Evolutionary conservation across 2,113 vertebrate species (phyloP).

Genomic region (Todiramphus saurophagus): DNA sequence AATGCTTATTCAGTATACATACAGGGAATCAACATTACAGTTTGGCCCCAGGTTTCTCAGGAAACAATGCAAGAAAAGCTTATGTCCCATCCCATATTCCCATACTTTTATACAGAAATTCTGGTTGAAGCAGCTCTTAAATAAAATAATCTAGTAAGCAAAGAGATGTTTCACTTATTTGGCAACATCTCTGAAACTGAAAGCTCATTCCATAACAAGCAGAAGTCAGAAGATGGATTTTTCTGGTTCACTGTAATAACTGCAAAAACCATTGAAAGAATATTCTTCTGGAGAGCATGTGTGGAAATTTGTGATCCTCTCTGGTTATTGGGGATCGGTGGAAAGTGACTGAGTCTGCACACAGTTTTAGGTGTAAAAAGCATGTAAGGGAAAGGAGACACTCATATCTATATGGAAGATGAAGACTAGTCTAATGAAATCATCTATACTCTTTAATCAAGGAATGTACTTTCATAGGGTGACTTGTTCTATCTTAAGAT

Average conservation of each 20-base stretch:
- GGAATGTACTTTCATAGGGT: fast-evolving
- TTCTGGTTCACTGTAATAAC: background rate
- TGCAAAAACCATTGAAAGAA: background rate
- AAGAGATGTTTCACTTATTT: background rate
- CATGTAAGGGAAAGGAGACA: fast-evolving
- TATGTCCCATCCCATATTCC: background rate
- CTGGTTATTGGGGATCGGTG: background rate
- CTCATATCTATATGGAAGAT: background rate
- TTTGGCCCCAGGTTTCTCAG: background rate
- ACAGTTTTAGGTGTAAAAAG: background rate
- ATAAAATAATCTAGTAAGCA: background rate
- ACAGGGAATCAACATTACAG: background rate
- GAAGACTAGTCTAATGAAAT: background rate
- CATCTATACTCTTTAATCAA: background rate
- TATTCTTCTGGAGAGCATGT: background rate
- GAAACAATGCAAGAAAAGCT: background rate
- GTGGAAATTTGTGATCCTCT: background rate
- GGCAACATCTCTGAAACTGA: background rate
- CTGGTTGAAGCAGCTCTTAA: background rate
- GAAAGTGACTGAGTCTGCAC: background rate
- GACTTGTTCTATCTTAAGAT: background rate
- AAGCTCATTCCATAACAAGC: background rate
- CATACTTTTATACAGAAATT: background rate
- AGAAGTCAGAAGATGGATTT: background rate
- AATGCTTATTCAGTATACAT: background rate